Evolutionary conservation across 2,888 invertebrate genomes (phyloP), one percentile per base, ranked within the genome.

Genomic region (Pyrochroa serraticornis): DNA sequence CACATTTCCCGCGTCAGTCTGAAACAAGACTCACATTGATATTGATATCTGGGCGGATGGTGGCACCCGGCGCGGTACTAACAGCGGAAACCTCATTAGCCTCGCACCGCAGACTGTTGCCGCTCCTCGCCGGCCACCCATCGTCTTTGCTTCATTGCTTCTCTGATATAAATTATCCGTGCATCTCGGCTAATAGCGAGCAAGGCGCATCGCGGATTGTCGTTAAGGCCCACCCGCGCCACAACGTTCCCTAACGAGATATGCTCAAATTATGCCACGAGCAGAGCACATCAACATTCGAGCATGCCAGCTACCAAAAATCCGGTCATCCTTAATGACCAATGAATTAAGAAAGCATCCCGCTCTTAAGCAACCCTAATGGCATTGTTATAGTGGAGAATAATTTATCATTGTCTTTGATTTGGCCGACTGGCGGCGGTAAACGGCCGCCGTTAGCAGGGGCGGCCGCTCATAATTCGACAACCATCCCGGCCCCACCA

Each of bases 231-330:
- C 73, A 74, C 70, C 73, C 73, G 74, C 71, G 72, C 73, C 71
- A 69, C 67, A 65, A 62, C 70, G 63, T 65, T 72, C 70, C 67
- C 73, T 76, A 76, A 76, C 75, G 75, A 77, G 77, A 75, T 74
- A 71, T 67, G 69, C 70, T 71, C 69, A 73, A 77, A 77, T 77
- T 77, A 77, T 76, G 76, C 75, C 74, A 73, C 70, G 67, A 75
- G 69, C 73, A 72, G 71, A 70, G 71, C 72, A 56, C 74, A 73
- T 73, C 74, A 72, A 70, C 69, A 71, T 69, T 67, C 70, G 62
- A 50, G 60, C 61, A 55, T 64, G 67, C 68, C 62, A 22, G 22
- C 22, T 22, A 61, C 71, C 71, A 72, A 74, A 75, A 72, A 71
- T 71, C 69, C 71, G 70, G 68, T 73, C 70, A 73, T 70, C 73